Conservation (phyloP, 2,888 invertebrate species). For the Cataglyphis cursor region DNA sequence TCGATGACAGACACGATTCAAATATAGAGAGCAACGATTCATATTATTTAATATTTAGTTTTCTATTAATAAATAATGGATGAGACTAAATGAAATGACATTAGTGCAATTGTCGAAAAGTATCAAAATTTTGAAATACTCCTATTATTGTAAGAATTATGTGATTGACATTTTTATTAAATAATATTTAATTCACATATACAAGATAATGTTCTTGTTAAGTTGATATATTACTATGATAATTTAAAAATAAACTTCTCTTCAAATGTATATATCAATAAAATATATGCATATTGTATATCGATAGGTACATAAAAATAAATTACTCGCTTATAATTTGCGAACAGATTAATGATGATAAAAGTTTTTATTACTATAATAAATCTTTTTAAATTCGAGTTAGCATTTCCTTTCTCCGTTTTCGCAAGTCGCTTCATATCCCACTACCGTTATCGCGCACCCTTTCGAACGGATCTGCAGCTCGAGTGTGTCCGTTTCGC, state of each 20-base stretch:
- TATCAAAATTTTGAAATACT: background rate
- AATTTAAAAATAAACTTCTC: background rate
- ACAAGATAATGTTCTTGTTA: background rate
- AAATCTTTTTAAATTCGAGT: background rate
- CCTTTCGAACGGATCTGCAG: conserved; percentile 71
- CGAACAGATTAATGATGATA: background rate
- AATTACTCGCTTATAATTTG: background rate
- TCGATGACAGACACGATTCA: background rate
- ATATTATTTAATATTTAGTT: background rate
- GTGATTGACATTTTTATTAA: background rate
- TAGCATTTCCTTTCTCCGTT: conserved; percentile 13
- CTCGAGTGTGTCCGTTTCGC: conserved; percentile 65
- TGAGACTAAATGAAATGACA: background rate
- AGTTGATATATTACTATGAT: background rate
- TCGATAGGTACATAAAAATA: background rate
- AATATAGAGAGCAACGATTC: background rate
- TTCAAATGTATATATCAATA: background rate
- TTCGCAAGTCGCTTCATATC: conserved; percentile 6
- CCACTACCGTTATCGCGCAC: conserved; percentile 71
- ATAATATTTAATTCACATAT: background rate
- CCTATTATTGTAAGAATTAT: background rate
- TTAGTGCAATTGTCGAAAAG: background rate
- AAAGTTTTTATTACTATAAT: background rate
- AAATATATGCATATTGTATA: background rate
- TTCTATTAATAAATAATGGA: conserved; percentile 15